Evolutionary conservation across 2,888 invertebrate genomes (phyloP).

Genomic region (Meta bourneti): DNA sequence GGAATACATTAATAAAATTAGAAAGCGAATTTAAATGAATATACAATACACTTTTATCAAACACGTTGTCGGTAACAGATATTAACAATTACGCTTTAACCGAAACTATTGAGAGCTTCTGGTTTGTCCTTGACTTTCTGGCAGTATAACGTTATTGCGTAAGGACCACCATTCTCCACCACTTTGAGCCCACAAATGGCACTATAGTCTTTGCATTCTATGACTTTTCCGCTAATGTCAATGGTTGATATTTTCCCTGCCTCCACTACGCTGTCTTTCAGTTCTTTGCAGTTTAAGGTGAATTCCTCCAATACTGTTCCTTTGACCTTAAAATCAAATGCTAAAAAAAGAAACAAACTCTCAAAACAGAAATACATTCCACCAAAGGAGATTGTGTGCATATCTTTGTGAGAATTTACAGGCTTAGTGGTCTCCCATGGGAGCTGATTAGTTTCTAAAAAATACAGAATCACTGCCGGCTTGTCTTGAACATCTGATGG

Average conservation of each 20-base stretch:
- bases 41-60: too few species aligned
- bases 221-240: neutral
- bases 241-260: neutral
- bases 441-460: too few species aligned
- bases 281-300: neutral
- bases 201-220: neutral
- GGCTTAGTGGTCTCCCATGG: too few species aligned
- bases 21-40: too few species aligned
- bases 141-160: neutral
- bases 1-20: too few species aligned
- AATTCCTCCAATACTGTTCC: neutral
- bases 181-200: neutral
- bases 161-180: neutral
- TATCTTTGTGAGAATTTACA: too few species aligned
- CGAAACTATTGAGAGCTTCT: neutral
- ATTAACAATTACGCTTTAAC: neutral
- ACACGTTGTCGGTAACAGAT: too few species aligned
- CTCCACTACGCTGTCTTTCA: neutral
- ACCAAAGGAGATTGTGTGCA: too few species aligned
- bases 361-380: too few species aligned
- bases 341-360: neutral
- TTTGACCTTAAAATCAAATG: neutral
- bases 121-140: neutral
- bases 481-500: too few species aligned
- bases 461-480: too few species aligned